Base-by-base conservation (phyloP, 1,140 invertebrate species). In the Zaprionus africanus region DNA sequence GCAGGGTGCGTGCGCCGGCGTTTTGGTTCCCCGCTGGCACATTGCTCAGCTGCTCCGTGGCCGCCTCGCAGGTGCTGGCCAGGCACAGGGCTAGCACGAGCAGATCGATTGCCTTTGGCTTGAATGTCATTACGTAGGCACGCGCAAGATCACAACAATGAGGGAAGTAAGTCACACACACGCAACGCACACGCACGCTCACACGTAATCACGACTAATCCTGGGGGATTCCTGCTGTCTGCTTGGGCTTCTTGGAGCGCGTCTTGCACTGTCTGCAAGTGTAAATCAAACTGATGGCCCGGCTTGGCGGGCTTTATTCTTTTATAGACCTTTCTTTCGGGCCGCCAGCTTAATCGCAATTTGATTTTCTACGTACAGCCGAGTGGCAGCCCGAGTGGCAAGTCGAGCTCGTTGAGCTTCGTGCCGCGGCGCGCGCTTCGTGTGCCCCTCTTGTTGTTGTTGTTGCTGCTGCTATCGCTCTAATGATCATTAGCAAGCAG, bases 1-100 rank as follows among this genome's bases (percentile, higher is more conserved):
- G 90, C 15, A 94, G 78, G 56, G 94, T 94, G 54, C 94, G 93
- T 76, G 95, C 91, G 34, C 95, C 94, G 26, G 93, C 83, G 64
- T 84, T 93, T 28, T 86, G 85, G 9, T 31, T 66, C 64, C 65
- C 54, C 3, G 26, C 46, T 0, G 81, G 67, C 59, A 73, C 66
- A 78, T 69, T 75, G 54, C 57, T 69, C 0, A 91, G 60, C 67
- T 91, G 87, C 64, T 91, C 90, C 36, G 90, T 91, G 77, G 68
- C 90, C 28, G 90, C 90, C 53, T 63, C 46, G 54, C 82, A 70
- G 49, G 76, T 64, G 65, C 77, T 53, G 76, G 73, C 72, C 7
- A 90, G 79, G 59, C 78, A 67, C 13, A 88, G 46, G 38, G 75
- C 62, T 28, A 76, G 13, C 41, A 72, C 49, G 31, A 91, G 59